Base-by-base conservation (phyloP, 53 echinoderm and acorn worm genomes). In the Arbacia lixula region DNA sequence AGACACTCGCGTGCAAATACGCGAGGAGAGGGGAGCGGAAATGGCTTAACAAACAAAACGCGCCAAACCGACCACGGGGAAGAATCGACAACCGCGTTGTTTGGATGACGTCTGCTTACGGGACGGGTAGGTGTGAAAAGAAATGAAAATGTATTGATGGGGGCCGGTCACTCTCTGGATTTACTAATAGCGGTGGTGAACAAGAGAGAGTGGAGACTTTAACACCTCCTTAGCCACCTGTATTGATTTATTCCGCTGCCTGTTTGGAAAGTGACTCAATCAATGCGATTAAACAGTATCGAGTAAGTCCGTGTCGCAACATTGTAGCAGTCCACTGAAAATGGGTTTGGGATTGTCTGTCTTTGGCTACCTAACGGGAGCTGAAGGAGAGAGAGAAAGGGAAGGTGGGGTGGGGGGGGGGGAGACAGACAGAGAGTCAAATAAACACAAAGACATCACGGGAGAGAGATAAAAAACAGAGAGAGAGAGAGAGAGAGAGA, bases 201-300 rank as follows among this genome's bases (percentile, higher is more conserved):
- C 67, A 67, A 67, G 67, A 39, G 67, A 67, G 6, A 39, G 38
- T 24, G 12, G 67, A 67, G 67, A 67, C 67, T 67, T 67, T 67
- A 67, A 38, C 67, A 67, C 67, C 67, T 67, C 38, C 22, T 37
- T 21, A 14, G 37, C 22, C 67, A 67, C 67, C 67, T 67, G 67
- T 67, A 67, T 67, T 37, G 67, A 67, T 67, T 67, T 21, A 67
- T 19, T 24, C 39, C 38, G 32, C 67, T 38, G 14, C 39, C 67
- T 67, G 5, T 67, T 67, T 67, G 67, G 9, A 20, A 36, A 38
- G 67, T 67, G 67, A 67, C 67, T 67, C 67, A 67, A 67, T 67
- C 67, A 67, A 67, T 67, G 67, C 67, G 39, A 67, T 67, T 67
- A 67, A 67, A 67, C 39, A 67, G 67, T 67, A 67, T 67, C 67